Evolutionary conservation across 64 coral and sea anemone species (phyloP).

Genomic region (Stylophora pistillata): DNA sequence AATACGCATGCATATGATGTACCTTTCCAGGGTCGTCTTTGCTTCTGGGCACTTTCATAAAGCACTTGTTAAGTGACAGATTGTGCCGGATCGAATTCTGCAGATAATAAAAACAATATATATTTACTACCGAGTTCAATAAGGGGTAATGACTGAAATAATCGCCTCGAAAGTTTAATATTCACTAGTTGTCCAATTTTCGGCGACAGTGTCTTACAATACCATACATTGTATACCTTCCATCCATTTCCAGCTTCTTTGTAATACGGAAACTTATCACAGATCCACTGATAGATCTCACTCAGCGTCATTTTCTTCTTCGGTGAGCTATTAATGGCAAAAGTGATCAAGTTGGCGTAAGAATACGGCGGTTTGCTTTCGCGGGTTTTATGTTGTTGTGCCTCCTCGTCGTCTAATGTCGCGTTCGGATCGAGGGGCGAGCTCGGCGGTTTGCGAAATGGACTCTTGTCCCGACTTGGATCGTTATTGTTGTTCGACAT

Average conservation of each 20-base stretch:
- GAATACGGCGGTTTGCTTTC: constrained; percentile 99
- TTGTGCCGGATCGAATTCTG: constrained; percentile 99
- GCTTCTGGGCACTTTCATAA: constrained; percentile 95
- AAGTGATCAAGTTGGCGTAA: constrained; percentile 98
- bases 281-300: constrained; percentile 99
- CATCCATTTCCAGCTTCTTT: constrained; percentile 99
- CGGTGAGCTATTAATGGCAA: constrained; percentile 96
- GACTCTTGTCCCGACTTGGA: constrained; percentile 66
- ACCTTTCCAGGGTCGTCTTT: constrained; percentile 99
- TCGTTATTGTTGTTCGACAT: constrained; percentile 84
- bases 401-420: constrained; percentile 92
- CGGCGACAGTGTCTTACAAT: not conserved
- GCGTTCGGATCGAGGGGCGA: constrained; percentile 93
- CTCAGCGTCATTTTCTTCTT: constrained; percentile 99
- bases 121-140: constrained; percentile 6
- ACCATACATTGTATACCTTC: constrained; percentile 88
- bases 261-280: constrained; percentile 98
- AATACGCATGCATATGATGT: not conserved
- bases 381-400: constrained; percentile 91
- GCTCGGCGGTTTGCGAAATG: constrained; percentile 87
- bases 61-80: constrained; percentile 93
- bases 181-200: not conserved
- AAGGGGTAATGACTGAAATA: constrained; percentile 23
- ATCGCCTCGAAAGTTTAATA: constrained; percentile 31
- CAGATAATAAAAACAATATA: not conserved